Percentiles rank a stretch among this genome's conserved stretches.
Conservation (phyloP, 2,113 vertebrate genomes). For the Brienomyrus brachyistius region DNA sequence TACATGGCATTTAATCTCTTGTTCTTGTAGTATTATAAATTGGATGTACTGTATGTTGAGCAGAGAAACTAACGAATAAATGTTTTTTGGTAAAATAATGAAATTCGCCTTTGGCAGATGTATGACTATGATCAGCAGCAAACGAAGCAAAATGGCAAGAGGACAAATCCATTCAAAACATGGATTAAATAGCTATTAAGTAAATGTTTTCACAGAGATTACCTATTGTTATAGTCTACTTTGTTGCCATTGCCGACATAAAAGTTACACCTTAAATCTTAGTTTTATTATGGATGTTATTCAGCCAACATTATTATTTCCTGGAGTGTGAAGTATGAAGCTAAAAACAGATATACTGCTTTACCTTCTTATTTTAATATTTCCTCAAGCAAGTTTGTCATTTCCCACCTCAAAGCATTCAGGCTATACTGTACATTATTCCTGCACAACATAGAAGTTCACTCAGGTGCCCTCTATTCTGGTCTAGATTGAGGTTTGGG, state of each 20-base stretch:
- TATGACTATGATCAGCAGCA: no score
- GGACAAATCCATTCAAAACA: neutral
- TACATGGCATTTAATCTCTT: neutral
- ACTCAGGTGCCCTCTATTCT: neutral
- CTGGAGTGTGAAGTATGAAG: neutral
- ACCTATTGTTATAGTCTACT: neutral
- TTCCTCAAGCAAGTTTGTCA: neutral
- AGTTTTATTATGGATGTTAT: neutral
- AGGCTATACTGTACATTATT: neutral
- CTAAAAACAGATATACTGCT: neutral
- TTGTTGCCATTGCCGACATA: neutral
- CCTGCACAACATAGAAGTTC: neutral
- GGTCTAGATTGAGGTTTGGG: neutral
- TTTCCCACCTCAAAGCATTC: neutral
- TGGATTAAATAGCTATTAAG: neutral
- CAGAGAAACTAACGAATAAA: neutral
- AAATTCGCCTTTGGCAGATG: neutral
- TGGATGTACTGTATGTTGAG: neutral
- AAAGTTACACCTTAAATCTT: neutral
- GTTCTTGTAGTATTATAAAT: neutral
- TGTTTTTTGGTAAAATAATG: neutral
- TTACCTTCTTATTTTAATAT: neutral
- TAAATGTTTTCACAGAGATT: neutral
- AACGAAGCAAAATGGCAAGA: no score
- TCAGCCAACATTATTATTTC: neutral